Base-by-base conservation (phyloP, 37 sponge, comb jelly and placozoan genomes). In the Dysidea cf. avara region DNA sequence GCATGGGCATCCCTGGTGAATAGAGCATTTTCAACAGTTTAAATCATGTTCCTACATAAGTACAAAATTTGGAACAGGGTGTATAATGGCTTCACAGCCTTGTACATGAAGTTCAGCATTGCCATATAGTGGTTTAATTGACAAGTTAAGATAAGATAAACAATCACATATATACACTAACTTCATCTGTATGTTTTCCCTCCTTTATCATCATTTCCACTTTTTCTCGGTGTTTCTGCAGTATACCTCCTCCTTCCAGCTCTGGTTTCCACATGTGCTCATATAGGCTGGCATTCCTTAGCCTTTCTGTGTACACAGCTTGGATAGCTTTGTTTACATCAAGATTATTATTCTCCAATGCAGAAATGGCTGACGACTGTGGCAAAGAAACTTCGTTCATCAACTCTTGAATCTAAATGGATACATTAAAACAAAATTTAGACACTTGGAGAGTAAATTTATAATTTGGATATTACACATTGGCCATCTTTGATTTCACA, bases 221-320 rank as follows among this genome's bases (percentile, higher is more conserved):
- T 1, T 29, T 82, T 81, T 87, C 52, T 57, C 64, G 16, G 76
- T 56, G 55, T 71, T 53, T 61, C 82, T 71, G 34, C 66, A 78
- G 18, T 34, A 54, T 38, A n/a, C n/a, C n/a, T 76, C 55, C 56
- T 66, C 52, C 52, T 76, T 56, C 53, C 37, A 76, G 75, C 39
- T 32, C 39, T 33, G 68, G 47, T 28, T 51, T 64, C 80, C 76
- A 78, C 49, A 89, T 84, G 54, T 36, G 81, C 35, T 86, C 74
- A 31, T 74, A 65, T 26, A 86, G 69, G 0, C 53, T 48, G n/a
- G n/a, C n/a, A n/a, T n/a, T n/a, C 25, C 67, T 26, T 11, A 91
- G 70, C 39, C 56, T 43, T 4, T 81, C 82, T 2, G 53, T 40
- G 49, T 91, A 75, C 18, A 91, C 38, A 6, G 40, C 66, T 20